Conservation (phyloP, 64 coral and sea anemone genomes). For the Orbicella faveolata region DNA sequence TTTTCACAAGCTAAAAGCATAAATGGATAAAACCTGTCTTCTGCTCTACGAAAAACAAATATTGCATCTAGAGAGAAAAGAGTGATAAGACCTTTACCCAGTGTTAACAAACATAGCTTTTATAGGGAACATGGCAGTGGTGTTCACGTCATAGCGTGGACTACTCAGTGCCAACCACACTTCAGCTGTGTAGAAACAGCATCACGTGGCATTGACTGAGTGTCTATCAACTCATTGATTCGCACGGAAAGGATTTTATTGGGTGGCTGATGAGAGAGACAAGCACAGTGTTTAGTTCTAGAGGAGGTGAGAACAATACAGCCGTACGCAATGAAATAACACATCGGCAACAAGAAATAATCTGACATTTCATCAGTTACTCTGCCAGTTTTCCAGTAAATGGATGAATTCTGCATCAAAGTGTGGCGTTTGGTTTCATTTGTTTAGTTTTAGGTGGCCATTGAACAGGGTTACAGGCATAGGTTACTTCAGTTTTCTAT, state of each 20-base stretch:
- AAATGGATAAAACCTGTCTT: conserved; percentile 9
- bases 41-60: conserved; percentile 7
- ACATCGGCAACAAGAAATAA: too few relatives aligned
- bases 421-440: too few relatives aligned
- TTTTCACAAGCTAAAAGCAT: conserved; percentile 44
- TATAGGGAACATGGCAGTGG: background rate
- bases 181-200: conserved; percentile 3
- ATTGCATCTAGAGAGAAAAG: background rate
- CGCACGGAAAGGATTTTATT: background rate
- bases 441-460: too few relatives aligned
- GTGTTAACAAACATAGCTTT: background rate
- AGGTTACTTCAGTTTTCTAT: too few relatives aligned
- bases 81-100: background rate
- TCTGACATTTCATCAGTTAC: too few relatives aligned
- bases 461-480: too few relatives aligned
- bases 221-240: background rate
- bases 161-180: background rate
- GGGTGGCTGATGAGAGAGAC: background rate
- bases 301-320: background rate
- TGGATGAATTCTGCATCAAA: too few relatives aligned
- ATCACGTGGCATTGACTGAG: background rate
- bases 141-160: background rate
- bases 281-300: background rate
- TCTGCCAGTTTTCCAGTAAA: too few relatives aligned
- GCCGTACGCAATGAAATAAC: background rate